Evolutionary conservation across 2,888 invertebrate species (phyloP).

Genomic region (Limnephilus auricula): DNA sequence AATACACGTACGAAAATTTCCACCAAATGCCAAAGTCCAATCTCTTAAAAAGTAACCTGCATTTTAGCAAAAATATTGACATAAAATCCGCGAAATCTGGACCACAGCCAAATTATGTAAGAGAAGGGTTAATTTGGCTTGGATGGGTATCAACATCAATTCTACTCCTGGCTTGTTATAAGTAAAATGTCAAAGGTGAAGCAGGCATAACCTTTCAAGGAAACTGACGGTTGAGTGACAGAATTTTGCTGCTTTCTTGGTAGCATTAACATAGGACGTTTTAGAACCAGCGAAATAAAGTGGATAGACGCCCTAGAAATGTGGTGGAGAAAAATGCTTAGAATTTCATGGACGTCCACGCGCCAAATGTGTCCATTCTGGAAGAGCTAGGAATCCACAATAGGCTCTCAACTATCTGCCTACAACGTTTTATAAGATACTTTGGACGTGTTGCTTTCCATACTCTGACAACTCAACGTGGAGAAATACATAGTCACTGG

Average conservation of each 20-base stretch:
- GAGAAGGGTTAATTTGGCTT: background rate
- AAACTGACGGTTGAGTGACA: background rate
- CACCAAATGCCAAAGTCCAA: background rate
- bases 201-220: background rate
- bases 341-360: too few relatives aligned
- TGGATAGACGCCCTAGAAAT: too few relatives aligned
- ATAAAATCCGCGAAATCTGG: background rate
- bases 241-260: background rate
- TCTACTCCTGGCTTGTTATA: background rate
- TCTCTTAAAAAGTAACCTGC: background rate
- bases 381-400: too few relatives aligned
- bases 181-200: background rate
- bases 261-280: too few relatives aligned
- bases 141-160: background rate
- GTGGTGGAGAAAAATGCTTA: too few relatives aligned
- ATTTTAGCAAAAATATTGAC: background rate
- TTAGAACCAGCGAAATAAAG: too few relatives aligned
- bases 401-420: too few relatives aligned
- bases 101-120: background rate
- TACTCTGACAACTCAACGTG: too few relatives aligned
- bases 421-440: too few relatives aligned
- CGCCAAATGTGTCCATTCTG: too few relatives aligned
- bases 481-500: too few relatives aligned
- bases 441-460: too few relatives aligned
- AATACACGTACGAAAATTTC: background rate